Evolutionary conservation across 2,113 vertebrate genomes (phyloP).

Genomic region (Eulacestoma nigropectus): DNA sequence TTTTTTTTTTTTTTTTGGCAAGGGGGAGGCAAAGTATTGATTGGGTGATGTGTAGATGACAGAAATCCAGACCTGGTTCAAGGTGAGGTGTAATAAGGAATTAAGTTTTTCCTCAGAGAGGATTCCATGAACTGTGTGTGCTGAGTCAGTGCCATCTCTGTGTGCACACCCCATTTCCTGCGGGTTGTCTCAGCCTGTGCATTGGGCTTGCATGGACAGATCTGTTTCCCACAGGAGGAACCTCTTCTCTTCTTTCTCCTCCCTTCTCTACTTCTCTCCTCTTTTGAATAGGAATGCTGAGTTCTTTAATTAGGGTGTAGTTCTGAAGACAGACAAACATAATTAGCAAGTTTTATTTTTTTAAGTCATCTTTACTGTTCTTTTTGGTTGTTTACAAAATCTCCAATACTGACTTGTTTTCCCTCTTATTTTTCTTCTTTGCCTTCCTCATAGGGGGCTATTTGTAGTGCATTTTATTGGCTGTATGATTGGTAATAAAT

Average conservation of each 20-base stretch:
- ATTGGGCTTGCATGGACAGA: not conserved
- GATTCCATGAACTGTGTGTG: not conserved
- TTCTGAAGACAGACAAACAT: not conserved
- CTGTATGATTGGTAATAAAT: not conserved
- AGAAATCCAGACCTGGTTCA: not conserved
- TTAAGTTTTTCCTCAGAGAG: not conserved
- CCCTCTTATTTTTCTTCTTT: not conserved
- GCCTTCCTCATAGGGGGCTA: not conserved
- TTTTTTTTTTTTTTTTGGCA: not conserved
- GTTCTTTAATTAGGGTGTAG: not conserved
- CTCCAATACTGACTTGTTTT: not conserved
- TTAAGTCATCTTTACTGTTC: not conserved
- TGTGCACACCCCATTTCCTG: rapidly evolving
- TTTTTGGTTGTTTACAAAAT: not conserved
- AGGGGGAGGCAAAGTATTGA: not conserved
- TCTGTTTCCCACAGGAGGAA: not conserved
- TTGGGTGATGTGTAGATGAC: not conserved
- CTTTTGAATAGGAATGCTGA: not conserved
- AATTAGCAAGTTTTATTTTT: not conserved
- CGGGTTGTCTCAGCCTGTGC: not conserved
- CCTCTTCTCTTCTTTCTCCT: not conserved
- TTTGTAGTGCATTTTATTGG: not conserved
- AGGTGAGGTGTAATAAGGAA: not conserved
- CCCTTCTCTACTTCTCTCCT: too few relatives aligned
- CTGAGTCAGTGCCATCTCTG: not conserved